These are phyloP conservation scores for Ophiothrix spiculata DNA, from an alignment of 35 echinoderm and acorn worm species.

Conservation along the genomic window DNA sequence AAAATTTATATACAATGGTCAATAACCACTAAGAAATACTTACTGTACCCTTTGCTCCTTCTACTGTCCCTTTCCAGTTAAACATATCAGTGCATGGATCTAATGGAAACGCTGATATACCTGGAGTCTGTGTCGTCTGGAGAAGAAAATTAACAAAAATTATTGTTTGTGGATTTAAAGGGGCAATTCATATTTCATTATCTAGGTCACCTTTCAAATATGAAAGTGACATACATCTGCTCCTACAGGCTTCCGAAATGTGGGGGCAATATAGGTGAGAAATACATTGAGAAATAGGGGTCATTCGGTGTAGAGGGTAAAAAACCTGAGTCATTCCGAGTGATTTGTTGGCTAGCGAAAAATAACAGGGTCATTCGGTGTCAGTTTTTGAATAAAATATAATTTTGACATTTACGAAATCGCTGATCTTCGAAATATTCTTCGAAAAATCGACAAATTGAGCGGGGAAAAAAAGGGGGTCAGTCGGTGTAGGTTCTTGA, in stretches of 20 bases:
- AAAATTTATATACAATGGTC: not conserved
- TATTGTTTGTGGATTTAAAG: not conserved
- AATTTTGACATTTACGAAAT: too few relatives aligned
- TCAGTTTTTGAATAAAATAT: too few relatives aligned
- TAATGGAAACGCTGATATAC: constrained; percentile 89
- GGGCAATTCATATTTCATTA: not conserved
- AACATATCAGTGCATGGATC: constrained; percentile 92
- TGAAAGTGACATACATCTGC: not conserved
- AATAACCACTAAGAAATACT: constrained; percentile 24
- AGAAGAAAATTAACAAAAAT: constrained; percentile 7
- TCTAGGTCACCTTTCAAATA: not conserved
- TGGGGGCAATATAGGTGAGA: too few relatives aligned
- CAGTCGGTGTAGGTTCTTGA: too few relatives aligned
- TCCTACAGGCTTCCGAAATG: too few relatives aligned
- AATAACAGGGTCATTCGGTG: not conserved
- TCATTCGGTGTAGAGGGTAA: too few relatives aligned
- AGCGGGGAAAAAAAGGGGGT: too few relatives aligned
- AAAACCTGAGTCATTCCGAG: too few relatives aligned
- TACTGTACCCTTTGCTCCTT: constrained; percentile 73
- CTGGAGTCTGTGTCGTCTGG: constrained; percentile 62
- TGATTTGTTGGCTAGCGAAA: not conserved
- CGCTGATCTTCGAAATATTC: too few relatives aligned
- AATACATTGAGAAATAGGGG: too few relatives aligned
- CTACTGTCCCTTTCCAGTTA: constrained; percentile 85
- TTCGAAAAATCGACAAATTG: too few relatives aligned